phyloP scores from a whole-genome alignment of 2,888 invertebrate species.

The Diarsia rubi region DNA sequence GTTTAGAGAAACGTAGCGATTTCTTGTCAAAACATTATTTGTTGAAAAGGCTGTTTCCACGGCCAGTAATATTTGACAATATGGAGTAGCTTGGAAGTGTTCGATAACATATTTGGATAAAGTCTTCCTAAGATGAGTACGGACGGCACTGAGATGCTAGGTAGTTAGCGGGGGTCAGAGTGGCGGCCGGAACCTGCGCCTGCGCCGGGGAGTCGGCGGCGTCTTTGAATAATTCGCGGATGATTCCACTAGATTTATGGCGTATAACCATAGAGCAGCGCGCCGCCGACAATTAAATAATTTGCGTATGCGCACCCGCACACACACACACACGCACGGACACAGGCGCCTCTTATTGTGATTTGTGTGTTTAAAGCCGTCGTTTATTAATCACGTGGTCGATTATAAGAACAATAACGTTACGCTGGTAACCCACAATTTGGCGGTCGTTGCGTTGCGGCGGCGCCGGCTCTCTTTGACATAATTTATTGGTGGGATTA shows the following conservation, averaged over 20 bases:
- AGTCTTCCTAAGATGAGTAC: neutral
- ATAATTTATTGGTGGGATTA: conserved; percentile 62
- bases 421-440: conserved; percentile 66
- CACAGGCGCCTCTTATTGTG: conserved; percentile 71
- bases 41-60: neutral
- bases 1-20: neutral
- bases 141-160: conserved; percentile 12
- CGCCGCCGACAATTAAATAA: conserved; percentile 85
- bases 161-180: conserved; percentile 53
- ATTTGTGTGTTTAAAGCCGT: conserved; percentile 78
- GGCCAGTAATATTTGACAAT: neutral
- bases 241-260: conserved; percentile 87
- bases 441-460: conserved; percentile 55
- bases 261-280: conserved; percentile 85
- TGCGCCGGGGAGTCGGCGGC: conserved; percentile 74
- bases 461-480: conserved; percentile 47
- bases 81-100: neutral
- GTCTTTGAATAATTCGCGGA: conserved; percentile 88
- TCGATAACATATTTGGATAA: neutral
- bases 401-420: conserved; percentile 67
- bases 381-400: conserved; percentile 72
- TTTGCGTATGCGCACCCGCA: conserved; percentile 83
- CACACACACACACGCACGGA: conserved; percentile 54
- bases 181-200: conserved; percentile 33
- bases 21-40: neutral